Evolutionary conservation across 1,140 invertebrate genomes (phyloP), one percentile per base, ranked within the genome.

Genomic region (Temnothorax curvispinosus): DNA sequence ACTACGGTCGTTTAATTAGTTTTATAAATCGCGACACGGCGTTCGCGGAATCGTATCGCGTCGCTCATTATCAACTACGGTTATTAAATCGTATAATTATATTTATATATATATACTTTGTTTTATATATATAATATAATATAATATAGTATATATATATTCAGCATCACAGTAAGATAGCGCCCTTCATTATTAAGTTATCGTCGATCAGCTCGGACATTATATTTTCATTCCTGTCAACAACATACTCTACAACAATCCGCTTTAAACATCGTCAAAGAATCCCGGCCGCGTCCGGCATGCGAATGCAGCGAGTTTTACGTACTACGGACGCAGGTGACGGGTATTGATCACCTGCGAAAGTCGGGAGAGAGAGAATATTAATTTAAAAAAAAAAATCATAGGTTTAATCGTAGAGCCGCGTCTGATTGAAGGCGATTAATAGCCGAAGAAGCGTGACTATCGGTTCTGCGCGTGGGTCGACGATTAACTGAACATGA

Each of bases 81-180:
- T 89, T 91, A 91, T 89, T 91, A 91, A 71, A 89, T 88, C 75
- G 75, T 91, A 91, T 90, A 91, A 88, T 91, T 87, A 64, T 67
- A 84, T 88, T 75, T 84, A 72, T 86, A 81, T 87, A 78, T 80
- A 58, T 86, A 88, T 75, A 56, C 78, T 77, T 72, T 85, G 54
- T 67, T 81, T 74, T 74, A 64, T 76, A 52, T 77, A 85, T 81
- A 81, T 87, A 76, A 85, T 86, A 78, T 76, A 76, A 80, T 88
- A 89, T 89, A 47, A 86, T 93, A 93, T 93, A 27, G 93, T 94
- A 94, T 94, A 92, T 94, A 94, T 94, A 94, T 95, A 94, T 94
- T 94, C 94, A 95, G 94, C 95, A 95, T 95, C 95, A 95, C 95
- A 95, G 94, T 94, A 95, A 93, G 92, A 94, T 95, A 95, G 94